Base-by-base conservation (phyloP, 2,888 invertebrate genomes). In the Harmothoe impar region DNA sequence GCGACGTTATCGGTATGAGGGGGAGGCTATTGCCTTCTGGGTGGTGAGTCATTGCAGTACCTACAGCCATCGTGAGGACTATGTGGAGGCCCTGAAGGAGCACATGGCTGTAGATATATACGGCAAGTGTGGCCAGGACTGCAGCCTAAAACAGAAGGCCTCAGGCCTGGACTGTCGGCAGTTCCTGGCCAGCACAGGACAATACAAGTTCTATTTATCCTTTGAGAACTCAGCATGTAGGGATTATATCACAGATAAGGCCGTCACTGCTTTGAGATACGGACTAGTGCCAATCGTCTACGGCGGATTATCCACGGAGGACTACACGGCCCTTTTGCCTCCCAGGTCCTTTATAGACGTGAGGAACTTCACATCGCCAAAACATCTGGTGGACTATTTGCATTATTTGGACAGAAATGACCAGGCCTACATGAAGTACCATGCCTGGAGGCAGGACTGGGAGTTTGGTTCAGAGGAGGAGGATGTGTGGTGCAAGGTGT, bases 171-270 rank as follows among this genome's bases (percentile, higher is more conserved):
- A 23, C 15, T 72, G 72, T 72, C 72, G 25, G 0, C 15, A 72
- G 25, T 23, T 29, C 1, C 25, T 72, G 72, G 72, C 72, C 72
- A 29, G 1, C 5, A 72, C 72, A 29, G 72, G 72, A 0, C 20
- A 15, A 72, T 72, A 72, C 29, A 72, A 72, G 17, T 72, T 72
- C 31, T 72, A 72, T 29, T 29, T 72, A 25, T 72, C 72, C 5
- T 72, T 72, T 72, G 72, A 72, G 72, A 72, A 72, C 29, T 72
- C 72, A 15, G 72, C 72, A 0, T 72, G 72, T 29, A 25, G 29
- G 31, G 72, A 25, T 17, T 72, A 72, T 25, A 72, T 72, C 29
- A 72, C 72, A 7, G 72, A 72, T 0, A 72, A 72, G 31, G 72
- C 25, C 1, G 25, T 15, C 5, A 15, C 5, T 29, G n/a, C 72